phyloP scores from a whole-genome alignment of 1,140 invertebrate genomes.

The Drosophila chauvacae region DNA sequence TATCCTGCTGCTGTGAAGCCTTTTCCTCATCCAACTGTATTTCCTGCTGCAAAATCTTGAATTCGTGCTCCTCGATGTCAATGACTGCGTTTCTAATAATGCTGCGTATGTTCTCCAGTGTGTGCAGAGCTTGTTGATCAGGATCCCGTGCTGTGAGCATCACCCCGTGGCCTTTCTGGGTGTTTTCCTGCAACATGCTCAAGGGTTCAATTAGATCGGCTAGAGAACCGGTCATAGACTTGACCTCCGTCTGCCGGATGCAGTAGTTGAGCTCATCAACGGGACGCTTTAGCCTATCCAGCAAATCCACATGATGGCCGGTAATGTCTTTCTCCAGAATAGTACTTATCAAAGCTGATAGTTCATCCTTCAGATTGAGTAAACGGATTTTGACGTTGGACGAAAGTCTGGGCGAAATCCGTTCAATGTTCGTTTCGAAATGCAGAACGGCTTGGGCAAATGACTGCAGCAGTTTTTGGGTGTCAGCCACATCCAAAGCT shows the following conservation, averaged over 20 bases:
- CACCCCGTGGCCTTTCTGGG: conserved; percentile 61
- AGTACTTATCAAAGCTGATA: conserved; percentile 73
- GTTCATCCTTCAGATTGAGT: conserved; percentile 69
- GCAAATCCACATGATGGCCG: conserved; percentile 67
- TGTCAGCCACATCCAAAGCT: conserved; percentile 67
- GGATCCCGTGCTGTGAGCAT: conserved; percentile 53
- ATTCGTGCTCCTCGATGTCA: conserved; percentile 79
- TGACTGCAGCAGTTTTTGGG: conserved; percentile 77
- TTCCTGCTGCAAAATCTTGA: conserved; percentile 76
- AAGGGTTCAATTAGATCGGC: conserved; percentile 84
- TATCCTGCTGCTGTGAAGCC: conserved; percentile 66
- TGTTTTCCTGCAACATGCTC: conserved; percentile 67
- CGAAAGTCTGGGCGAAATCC: conserved; percentile 56
- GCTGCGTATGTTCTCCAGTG: conserved; percentile 64
- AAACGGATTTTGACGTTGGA: conserved; percentile 63
- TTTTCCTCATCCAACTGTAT: conserved; percentile 71
- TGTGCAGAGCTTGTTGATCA: conserved; percentile 61
- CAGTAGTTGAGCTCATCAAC: conserved; percentile 84
- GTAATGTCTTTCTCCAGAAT: conserved; percentile 78
- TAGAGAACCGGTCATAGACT: conserved; percentile 73
- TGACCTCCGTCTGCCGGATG: conserved; percentile 79
- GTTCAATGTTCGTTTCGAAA: conserved; percentile 80
- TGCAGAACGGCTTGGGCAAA: conserved; percentile 82
- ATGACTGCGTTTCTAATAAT: conserved; percentile 74
- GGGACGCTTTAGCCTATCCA: conserved; percentile 73